phyloP scores from a whole-genome alignment of 2,797 vertebrate genomes.

The Peromyscus eremicus region DNA sequence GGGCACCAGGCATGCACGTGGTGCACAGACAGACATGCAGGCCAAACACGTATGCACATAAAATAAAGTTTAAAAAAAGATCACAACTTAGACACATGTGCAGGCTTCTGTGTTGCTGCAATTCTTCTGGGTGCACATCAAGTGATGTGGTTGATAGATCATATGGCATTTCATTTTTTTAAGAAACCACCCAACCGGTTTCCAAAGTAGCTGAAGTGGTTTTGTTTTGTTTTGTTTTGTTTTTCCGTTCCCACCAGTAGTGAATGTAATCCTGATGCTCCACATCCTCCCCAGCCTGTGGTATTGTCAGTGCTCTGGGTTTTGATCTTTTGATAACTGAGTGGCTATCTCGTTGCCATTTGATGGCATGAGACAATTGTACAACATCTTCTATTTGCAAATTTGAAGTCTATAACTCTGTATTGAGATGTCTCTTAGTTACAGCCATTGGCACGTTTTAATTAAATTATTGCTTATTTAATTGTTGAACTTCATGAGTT shows the following conservation, averaged over 20 bases:
- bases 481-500: background rate
- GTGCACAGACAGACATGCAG: background rate
- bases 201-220: background rate
- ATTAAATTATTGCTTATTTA: background rate
- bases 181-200: background rate
- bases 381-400: background rate
- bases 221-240: too few relatives aligned
- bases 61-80: background rate
- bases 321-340: background rate
- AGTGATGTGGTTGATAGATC: background rate
- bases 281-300: background rate
- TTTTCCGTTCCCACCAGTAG: background rate
- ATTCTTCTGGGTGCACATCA: background rate
- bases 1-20: background rate
- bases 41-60: background rate
- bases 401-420: background rate
- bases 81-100: background rate
- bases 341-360: background rate
- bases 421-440: background rate
- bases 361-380: background rate
- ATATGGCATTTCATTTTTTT: background rate
- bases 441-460: background rate
- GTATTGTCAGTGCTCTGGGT: background rate
- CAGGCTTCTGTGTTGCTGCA: background rate
- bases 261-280: background rate